phyloP scores from a whole-genome alignment of 2,888 invertebrate genomes.

The Idaea aversata region DNA sequence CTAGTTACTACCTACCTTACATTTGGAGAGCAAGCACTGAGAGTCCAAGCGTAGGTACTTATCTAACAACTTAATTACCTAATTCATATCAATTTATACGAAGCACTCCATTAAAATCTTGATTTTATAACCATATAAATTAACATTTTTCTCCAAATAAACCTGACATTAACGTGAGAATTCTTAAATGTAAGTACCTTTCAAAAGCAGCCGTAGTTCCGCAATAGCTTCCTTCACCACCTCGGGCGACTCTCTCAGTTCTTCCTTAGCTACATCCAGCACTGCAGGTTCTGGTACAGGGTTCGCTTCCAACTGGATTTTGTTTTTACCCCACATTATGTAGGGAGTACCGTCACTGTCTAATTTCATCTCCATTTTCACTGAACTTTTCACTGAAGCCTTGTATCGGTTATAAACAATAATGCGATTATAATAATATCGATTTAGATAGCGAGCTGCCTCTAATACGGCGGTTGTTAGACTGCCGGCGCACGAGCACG shows the following conservation, averaged over 20 bases:
- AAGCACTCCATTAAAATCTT: no score
- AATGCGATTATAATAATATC: not conserved
- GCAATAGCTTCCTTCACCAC: conserved; percentile 79
- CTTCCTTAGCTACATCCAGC: conserved; percentile 82
- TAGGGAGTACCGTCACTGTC: conserved; percentile 81
- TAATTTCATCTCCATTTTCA: conserved; percentile 67
- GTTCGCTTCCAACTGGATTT: conserved; percentile 82
- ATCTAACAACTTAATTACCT: no score
- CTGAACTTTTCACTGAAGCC: not conserved
- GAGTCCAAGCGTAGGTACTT: no score
- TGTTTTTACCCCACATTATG: conserved; percentile 81
- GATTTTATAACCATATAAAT: no score
- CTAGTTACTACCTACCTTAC: no score
- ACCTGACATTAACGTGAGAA: no score
- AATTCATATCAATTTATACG: no score
- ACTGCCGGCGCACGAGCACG: conserved; percentile 39
- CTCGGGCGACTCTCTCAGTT: conserved; percentile 87
- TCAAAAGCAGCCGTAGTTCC: conserved; percentile 78
- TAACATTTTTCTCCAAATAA: no score
- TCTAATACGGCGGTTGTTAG: conserved; percentile 25
- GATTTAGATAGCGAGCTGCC: conserved; percentile 13
- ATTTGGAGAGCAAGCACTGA: no score
- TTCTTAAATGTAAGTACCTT: conserved; percentile 60
- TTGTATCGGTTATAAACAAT: not conserved
- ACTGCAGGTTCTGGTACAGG: conserved; percentile 78